Evolutionary conservation across 2,113 vertebrate species (phyloP), one percentile per base, ranked within the genome.

Genomic region (Gulo gulo): DNA sequence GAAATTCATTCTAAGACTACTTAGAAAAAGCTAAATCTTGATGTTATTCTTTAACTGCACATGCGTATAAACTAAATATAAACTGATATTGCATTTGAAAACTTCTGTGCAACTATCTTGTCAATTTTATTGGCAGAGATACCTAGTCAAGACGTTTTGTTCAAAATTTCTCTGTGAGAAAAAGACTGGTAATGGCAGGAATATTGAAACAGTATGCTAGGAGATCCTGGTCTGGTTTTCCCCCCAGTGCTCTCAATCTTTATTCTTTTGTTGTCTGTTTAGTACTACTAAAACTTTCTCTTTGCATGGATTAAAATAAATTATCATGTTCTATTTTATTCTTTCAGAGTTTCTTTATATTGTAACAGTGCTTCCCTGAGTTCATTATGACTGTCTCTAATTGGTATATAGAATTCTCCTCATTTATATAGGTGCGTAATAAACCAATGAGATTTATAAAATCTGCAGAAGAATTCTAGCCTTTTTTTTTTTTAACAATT

Each of bases 101-200:
- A 76, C 76, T 96, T 84, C 2, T 7, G 73, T 97, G 86, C 76
- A 95, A 97, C 94, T 93, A 95, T 91, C 29, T 97, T 95, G 92
- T 93, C 96, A 97, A 98, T 97, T 36, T 95, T 95, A 95, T 74
- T 97, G 96, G 42, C 57, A 76, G 80, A 92, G 34, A 88, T 94
- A 76, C 45, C 50, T 45, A 83, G 18, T 96, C 94, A 84, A 80
- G 86, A 21, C 94, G 95, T 82, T 97, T 96, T 93, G 29, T 79
- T 96, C 94, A 96, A 95, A 97, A 98, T 91, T 31, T 92, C 4
- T 6, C 8, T 8, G 7, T 69, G 31, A 52, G 39, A 85, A 91
- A 97, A 80, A 11, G 24, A 82, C 92, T 18, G 42, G 34, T 88
- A 95, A 88, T 39, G 95, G 63, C n/a, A 23, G 31, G 63, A 95